phyloP scores from a whole-genome alignment of 2,113 vertebrate species.

The Corvus cornix region DNA sequence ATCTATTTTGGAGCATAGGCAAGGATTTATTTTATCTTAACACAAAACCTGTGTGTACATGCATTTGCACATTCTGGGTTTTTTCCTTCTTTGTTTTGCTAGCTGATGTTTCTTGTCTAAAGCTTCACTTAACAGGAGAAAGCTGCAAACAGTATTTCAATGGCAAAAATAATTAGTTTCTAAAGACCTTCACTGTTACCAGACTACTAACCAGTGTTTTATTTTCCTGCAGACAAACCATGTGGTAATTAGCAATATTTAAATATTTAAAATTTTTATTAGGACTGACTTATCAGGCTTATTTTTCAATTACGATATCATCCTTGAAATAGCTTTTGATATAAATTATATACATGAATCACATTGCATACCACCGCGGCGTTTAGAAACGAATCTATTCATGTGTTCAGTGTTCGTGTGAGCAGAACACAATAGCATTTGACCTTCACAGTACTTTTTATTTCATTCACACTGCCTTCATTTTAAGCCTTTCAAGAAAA shows the following conservation, averaged over 20 bases:
- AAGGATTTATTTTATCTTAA: neutral
- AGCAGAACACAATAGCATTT: neutral
- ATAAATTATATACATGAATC: neutral
- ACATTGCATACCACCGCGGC: neutral
- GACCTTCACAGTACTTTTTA: neutral
- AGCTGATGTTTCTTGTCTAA: neutral
- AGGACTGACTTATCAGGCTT: neutral
- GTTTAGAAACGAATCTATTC: neutral
- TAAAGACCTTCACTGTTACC: neutral
- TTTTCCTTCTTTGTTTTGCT: neutral
- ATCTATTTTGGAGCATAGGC: neutral
- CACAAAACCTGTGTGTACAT: neutral
- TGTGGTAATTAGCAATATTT: neutral
- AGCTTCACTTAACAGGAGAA: neutral
- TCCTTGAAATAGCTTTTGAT: neutral
- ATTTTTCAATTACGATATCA: neutral
- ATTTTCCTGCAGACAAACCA: neutral
- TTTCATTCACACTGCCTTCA: neutral
- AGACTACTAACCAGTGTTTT: neutral
- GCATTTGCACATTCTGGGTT: fast-evolving
- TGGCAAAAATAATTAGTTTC: neutral
- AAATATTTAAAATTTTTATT: neutral
- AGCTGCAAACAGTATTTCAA: neutral
- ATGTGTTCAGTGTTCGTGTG: neutral
- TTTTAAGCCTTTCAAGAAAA: neutral